Base-by-base conservation (phyloP, 1,140 invertebrate species). In the Aphaenogaster floridana region DNA sequence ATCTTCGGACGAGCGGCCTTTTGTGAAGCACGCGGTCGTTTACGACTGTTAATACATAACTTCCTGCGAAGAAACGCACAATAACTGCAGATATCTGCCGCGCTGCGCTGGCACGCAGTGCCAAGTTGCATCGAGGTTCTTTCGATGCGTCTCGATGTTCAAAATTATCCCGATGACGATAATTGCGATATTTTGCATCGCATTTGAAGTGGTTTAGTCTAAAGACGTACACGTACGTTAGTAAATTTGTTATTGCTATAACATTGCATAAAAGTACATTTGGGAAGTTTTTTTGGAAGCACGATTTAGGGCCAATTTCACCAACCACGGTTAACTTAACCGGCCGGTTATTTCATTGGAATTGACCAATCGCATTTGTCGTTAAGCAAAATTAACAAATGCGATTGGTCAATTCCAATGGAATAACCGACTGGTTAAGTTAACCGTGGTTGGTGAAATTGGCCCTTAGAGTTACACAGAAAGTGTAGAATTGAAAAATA, bases 11-110 rank as follows among this genome's bases (percentile, higher is more conserved):
- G 77, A 68, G 79, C 88, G 90, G 78, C 54, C 63, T 61, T 76
- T 83, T 52, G 78, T 71, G 77, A 80, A 42, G 85, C 80, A 59
- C 63, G 89, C 86, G 76, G 74, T 74, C 90, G 85, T 92, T 93
- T 93, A 91, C 87, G 89, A 91, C 88, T 89, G 89, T 90, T 90
- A 92, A 92, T 92, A 91, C 91, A 92, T 92, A 93, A 92, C 92
- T 94, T 93, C 91, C 92, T 91, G 90, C 86, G 91, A 90, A 90
- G 72, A 92, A 77, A 87, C 88, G 90, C 88, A 93, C 92, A 93
- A 94, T 94, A 93, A 92, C 90, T 92, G 92, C 87, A 89, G 92
- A 91, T 93, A 87, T 85, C 84, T 77, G 89, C 80, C 85, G 86
- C 57, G 84, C 79, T 36, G 78, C 86, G 52, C 66, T 59, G 39